These are phyloP conservation scores for Chloroceryle inda DNA, from an alignment of 2,797 vertebrate species.

Conservation along the genomic window DNA sequence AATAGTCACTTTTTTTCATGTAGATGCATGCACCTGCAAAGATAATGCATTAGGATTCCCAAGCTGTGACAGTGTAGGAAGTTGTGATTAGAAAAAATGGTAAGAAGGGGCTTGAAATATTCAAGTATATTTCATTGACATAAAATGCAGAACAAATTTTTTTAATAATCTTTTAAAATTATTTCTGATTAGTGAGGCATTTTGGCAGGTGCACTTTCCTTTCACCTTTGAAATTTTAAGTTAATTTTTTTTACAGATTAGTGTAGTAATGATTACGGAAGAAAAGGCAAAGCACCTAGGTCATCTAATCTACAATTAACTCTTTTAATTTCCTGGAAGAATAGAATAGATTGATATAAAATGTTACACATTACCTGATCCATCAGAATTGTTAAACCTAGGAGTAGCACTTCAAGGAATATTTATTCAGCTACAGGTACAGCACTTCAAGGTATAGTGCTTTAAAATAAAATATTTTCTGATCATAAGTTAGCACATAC, in stretches of 20 bases:
- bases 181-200: constrained; percentile 7
- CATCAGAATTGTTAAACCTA: constrained; percentile 41
- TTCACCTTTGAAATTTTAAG: constrained; percentile 44
- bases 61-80: not conserved
- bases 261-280: constrained; percentile 29
- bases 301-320: constrained; percentile 60
- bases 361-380: constrained; percentile 1
- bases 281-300: constrained; percentile 53
- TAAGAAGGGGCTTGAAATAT: not conserved
- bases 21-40: not conserved
- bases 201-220: constrained; percentile 23
- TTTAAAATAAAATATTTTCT: constrained; percentile 39
- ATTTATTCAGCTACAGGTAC: constrained; percentile 44
- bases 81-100: not conserved
- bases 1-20: not conserved
- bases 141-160: constrained; percentile 21
- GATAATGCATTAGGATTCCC: not conserved
- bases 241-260: constrained; percentile 29
- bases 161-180: constrained; percentile 46
- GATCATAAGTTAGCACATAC: constrained; percentile 22
- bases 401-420: not conserved
- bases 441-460: not conserved
- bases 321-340: constrained; percentile 40
- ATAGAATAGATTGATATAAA: constrained; percentile 53
- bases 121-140: not conserved